Evolutionary conservation across 2,113 vertebrate genomes (phyloP).

Genomic region (Steatornis caripensis): DNA sequence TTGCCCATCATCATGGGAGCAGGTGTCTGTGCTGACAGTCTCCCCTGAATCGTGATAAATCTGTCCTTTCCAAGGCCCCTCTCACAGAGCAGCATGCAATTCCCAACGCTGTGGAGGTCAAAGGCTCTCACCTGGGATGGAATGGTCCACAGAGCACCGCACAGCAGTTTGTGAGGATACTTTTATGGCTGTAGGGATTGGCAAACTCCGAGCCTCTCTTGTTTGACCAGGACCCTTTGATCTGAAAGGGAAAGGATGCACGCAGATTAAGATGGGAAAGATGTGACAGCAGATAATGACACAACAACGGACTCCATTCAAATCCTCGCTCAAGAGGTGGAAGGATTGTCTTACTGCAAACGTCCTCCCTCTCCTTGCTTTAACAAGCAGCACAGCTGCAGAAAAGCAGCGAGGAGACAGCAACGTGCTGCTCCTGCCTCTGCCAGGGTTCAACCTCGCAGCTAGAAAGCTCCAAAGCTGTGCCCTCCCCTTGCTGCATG

Average conservation of each 20-base stretch:
- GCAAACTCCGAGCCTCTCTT: conserved; percentile 86
- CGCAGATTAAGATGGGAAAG: neutral
- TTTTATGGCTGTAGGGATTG: conserved; percentile 95
- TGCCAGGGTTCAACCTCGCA: neutral
- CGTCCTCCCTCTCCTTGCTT: neutral
- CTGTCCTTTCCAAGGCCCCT: neutral
- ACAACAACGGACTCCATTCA: rapidly evolving
- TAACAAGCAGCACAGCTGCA: neutral
- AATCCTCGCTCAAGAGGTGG: neutral
- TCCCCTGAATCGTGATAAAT: rapidly evolving
- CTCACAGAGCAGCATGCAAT: neutral
- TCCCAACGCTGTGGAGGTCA: rapidly evolving
- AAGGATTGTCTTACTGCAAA: neutral
- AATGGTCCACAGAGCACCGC: conserved; percentile 90
- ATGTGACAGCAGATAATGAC: rapidly evolving
- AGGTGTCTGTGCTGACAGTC: neutral
- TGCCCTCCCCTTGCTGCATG: rapidly evolving
- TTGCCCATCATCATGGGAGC: rapidly evolving
- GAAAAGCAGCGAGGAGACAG: neutral
- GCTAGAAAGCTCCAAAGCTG: neutral
- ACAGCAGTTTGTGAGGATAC: conserved; percentile 92
- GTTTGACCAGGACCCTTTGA: conserved; percentile 94
- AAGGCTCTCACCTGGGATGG: conserved; percentile 85
- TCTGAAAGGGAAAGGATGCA: conserved; percentile 70
- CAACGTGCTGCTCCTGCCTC: neutral